Evolutionary conservation across 2,888 invertebrate genomes (phyloP).

Genomic region (Tetropium fuscum): DNA sequence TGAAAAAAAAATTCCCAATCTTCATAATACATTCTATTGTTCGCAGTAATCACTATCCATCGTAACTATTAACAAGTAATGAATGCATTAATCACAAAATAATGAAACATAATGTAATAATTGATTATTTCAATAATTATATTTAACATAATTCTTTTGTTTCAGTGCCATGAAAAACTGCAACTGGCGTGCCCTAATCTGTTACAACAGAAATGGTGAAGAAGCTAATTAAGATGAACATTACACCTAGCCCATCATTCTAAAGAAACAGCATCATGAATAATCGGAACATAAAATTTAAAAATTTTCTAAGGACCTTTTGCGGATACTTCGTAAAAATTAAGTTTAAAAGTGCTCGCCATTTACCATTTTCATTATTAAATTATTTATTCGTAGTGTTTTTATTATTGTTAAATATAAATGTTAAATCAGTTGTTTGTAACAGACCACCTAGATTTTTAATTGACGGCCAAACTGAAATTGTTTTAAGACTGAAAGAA

Average conservation of each 20-base stretch:
- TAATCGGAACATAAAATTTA: constrained; percentile 33
- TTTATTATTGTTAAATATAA: constrained; percentile 42
- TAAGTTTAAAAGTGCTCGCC: constrained; percentile 50
- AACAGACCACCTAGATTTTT: constrained; percentile 91
- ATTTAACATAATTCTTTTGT: too few relatives aligned
- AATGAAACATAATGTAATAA: too few relatives aligned
- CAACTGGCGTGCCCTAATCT: too few relatives aligned
- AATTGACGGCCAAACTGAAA: constrained; percentile 90
- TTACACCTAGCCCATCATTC: too few relatives aligned
- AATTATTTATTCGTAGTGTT: constrained; percentile 36
- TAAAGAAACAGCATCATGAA: too few relatives aligned
- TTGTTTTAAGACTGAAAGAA: constrained; percentile 90
- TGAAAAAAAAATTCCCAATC: too few relatives aligned
- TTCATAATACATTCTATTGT: too few relatives aligned
- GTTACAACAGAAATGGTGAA: constrained; percentile 14
- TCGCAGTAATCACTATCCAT: too few relatives aligned
- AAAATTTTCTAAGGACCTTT: constrained; percentile 52
- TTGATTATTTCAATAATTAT: too few relatives aligned
- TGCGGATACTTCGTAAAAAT: constrained; percentile 55
- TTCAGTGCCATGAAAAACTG: too few relatives aligned
- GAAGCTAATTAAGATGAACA: constrained; percentile 8
- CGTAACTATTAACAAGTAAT: too few relatives aligned
- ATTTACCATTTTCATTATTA: constrained; percentile 21
- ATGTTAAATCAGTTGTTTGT: constrained; percentile 58
- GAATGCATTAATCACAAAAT: too few relatives aligned